Base-by-base conservation (phyloP, 2,888 invertebrate species). In the Chrysodeixis includens region DNA sequence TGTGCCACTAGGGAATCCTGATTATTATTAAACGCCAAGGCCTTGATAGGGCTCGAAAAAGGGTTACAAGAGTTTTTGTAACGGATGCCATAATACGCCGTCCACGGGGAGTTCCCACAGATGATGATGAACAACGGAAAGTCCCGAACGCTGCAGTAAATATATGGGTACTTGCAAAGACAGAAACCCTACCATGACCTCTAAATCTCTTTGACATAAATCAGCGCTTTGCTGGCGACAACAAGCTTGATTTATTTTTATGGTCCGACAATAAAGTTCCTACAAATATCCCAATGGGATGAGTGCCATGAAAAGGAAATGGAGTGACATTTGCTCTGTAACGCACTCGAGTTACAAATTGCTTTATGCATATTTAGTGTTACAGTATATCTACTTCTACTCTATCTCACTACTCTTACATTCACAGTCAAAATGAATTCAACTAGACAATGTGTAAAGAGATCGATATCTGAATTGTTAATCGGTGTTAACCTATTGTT, bases 231-330 rank as follows among this genome's bases (percentile, higher is more conserved):
- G 52, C 62, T 62, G 79, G 72, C 77, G 71, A 73, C 76, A 70
- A 69, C 64, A 74, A 61, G 56, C 32, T 62, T 77, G 78, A 70
- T 77, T 76, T 70, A 71, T 79, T 71, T 71, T 77, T 73, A 80
- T 72, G 69, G 53, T 56, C 54, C 22, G 30, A 52, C 30, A 65
- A 63, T 69, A 66, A 73, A 79, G 53, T 73, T 51, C 58, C 55
- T 63, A 65, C 69, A 66, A 78, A 76, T 69, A 71, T 44, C 16
- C 53, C 49, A 18, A 55, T 58, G 54, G 54, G 57, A 51, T 35
- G 26, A 62, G 57, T 20, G 51, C 58, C 22, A 65, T 78, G 78
- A 58, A 62, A 74, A 59, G 49, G 61, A 69, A 79, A 69, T 75
- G 57, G 53, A 69, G 60, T 60, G 71, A 62, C 64, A 26, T 64